A percentile compares a stretch with the other conserved stretches of the same genome.
Conservation (phyloP, 2,797 vertebrate genomes). For the Benthosema pterotum region DNA sequence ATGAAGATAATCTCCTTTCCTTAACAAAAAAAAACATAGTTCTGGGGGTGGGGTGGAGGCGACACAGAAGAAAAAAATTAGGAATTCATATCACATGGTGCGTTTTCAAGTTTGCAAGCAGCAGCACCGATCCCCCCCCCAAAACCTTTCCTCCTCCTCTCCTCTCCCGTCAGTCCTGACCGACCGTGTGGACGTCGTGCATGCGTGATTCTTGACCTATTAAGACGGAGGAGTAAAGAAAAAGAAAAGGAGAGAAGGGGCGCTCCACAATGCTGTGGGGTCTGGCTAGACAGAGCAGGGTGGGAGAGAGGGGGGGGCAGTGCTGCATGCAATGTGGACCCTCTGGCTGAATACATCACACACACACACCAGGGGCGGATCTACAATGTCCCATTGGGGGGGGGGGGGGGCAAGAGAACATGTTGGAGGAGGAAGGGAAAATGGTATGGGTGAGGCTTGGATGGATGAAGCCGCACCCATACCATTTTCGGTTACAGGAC, state of each 20-base stretch:
- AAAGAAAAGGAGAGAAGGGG: too few relatives aligned
- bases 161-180: conserved; percentile 1
- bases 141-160: conserved; percentile 23
- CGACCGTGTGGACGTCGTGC: conserved; percentile 51
- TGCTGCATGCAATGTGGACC: conserved; percentile 12
- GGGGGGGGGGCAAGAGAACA: too few relatives aligned
- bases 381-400: too few relatives aligned
- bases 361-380: too few relatives aligned
- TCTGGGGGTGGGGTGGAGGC: conserved; percentile 61
- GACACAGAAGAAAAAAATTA: conserved; percentile 77
- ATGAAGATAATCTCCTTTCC: conserved; percentile 90
- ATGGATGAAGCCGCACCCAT: too few relatives aligned
- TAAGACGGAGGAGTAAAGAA: conserved; percentile 42
- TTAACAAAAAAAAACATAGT: conserved; percentile 79
- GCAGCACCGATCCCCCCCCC: conserved; percentile 66
- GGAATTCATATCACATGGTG: conserved; percentile 92
- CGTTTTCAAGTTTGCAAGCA: conserved; percentile 79
- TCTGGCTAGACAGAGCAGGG: conserved; percentile 41
- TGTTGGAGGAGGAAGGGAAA: too few relatives aligned
- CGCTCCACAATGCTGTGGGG: conserved; percentile 51
- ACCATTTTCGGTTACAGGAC: too few relatives aligned
- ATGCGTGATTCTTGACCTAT: conserved; percentile 73
- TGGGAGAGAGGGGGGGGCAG: neutral
- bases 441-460: too few relatives aligned
- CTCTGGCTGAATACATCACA: conserved; percentile 5